These are phyloP conservation scores for Platorchestia sp. DNA, from an alignment of 1,140 invertebrate species.

Conservation along the genomic window DNA sequence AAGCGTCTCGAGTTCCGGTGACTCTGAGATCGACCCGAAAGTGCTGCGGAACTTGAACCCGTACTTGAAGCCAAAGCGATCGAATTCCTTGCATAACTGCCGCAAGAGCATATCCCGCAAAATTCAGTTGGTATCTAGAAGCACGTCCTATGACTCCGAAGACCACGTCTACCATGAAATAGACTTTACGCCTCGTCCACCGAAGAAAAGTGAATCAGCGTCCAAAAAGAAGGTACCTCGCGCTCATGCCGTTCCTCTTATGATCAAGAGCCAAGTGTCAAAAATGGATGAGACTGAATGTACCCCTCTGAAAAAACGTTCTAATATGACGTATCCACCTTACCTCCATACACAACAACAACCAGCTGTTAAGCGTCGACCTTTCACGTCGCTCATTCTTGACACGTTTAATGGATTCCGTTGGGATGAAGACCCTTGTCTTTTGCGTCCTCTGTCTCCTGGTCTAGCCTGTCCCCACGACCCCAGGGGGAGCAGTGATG, in stretches of 20 bases:
- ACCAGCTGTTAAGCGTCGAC: neutral
- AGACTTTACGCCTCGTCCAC: neutral
- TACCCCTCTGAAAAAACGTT: neutral
- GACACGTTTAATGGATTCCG: neutral
- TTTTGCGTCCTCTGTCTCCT: conserved; percentile 60
- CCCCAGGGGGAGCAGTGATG: neutral
- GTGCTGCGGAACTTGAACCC: neutral
- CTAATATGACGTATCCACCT: neutral
- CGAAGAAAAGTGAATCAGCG: neutral
- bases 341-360: neutral
- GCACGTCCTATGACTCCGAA: neutral
- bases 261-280: neutral
- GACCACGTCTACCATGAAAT: conserved; percentile 26
- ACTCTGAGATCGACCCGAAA: neutral
- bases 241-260: neutral
- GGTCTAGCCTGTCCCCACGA: conserved; percentile 58
- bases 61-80: conserved; percentile 38
- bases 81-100: conserved; percentile 19
- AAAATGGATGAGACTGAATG: neutral
- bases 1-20: neutral
- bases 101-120: neutral
- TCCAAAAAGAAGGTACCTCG: neutral
- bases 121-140: neutral
- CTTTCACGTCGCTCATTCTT: neutral
- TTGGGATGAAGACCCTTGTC: conserved; percentile 65